These are phyloP conservation scores for Dromiciops gliroides DNA, from an alignment of 2,113 vertebrate species.

Conservation along the genomic window DNA sequence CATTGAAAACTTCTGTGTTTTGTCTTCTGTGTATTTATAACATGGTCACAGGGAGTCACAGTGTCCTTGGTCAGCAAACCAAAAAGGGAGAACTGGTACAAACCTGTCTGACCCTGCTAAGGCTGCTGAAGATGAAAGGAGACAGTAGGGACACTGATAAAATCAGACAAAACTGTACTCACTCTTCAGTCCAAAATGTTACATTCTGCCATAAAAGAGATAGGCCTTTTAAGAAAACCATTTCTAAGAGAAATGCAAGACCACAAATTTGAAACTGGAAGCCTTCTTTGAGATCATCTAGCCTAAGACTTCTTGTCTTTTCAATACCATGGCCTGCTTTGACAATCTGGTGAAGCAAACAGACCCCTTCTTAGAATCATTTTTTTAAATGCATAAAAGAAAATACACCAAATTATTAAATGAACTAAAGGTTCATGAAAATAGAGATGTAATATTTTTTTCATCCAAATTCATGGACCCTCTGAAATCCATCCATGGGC, in stretches of 20 bases:
- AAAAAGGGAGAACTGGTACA: conserved; percentile 38
- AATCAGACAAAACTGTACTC: conserved; percentile 7
- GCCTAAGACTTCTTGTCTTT: background rate
- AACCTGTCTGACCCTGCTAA: background rate
- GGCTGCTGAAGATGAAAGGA: conserved; percentile 5
- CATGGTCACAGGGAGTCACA: conserved; percentile 13
- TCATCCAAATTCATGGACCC: background rate
- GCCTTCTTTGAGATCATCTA: background rate
- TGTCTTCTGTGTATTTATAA: background rate
- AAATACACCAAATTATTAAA: background rate
- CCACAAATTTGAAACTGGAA: background rate
- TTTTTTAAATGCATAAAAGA: background rate
- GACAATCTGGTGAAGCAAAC: background rate
- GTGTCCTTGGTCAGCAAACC: background rate
- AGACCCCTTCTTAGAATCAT: background rate
- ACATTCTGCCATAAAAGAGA: background rate
- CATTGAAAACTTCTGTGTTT: conserved; percentile 1
- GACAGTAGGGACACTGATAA: conserved; percentile 1
- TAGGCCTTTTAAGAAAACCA: background rate
- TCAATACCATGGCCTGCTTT: background rate
- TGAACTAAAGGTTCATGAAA: background rate
- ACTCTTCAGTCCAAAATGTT: conserved; percentile 10
- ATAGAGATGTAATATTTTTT: background rate
- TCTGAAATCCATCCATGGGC: background rate
- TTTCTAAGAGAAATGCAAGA: background rate